Evolutionary conservation across 2,113 vertebrate species (phyloP), one percentile per base, ranked within the genome.

Genomic region (Gulo gulo): DNA sequence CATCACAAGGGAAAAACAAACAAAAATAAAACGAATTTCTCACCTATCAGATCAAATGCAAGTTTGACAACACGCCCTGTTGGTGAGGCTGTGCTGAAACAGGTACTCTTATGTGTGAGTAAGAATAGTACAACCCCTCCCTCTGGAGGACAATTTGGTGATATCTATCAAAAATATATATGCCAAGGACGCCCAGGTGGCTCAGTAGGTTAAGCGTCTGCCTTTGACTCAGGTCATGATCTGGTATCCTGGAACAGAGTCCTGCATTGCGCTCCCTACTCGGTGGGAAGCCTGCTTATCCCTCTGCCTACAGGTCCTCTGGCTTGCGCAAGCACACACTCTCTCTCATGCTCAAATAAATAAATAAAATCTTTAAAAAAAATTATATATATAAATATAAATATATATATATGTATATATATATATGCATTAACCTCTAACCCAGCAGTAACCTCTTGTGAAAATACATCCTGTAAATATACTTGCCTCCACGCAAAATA

Each of bases 321-420:
- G 34, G 31, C 31, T 67, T 67, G 31, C 2, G 14, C 15, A 31
- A 14, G 63, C 2, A 13, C 7, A 15, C 14, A 1, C 31, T 7
- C 63, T 16, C 29, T 65, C 31, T 67, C 63, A 65, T 29, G 6
- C 13, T 67, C 31, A 34, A 34, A 65, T 31, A 65, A 65, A 65
- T 31, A 65, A 65, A 63, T 65, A 52, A 52, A 16, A 52, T 52
- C 15, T 52, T 52, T 5, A 52, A 52, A 52, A 15, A 65, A 42
- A 42, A 42, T 42, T 4, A 29, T 4, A 29, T 6, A 31, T 12
- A 29, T 8, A 63, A 4, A 14, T 18, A 9, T 59, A 2, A 1
- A 65, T 1, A 31, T 4, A 29, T 2, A 15, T 6, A 15, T 4
- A 31, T 24, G 2, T 18, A 9, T 11, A 18, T 4, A 61, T 4